Percentiles rank a stretch among this genome's conserved stretches.
Conservation (phyloP, 2,888 invertebrate species). For the Tachystola acroxantha region DNA sequence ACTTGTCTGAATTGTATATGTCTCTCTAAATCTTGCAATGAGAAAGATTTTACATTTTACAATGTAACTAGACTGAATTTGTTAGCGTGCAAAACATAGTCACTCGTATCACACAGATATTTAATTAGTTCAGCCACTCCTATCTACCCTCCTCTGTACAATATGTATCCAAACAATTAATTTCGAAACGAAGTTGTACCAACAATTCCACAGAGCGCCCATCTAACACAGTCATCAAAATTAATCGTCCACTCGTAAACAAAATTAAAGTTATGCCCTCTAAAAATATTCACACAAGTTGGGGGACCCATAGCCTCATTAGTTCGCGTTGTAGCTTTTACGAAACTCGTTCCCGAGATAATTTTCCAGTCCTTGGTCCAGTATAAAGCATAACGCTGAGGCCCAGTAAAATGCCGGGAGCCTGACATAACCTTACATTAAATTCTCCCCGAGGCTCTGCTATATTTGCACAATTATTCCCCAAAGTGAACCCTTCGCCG, state of each 20-base stretch:
- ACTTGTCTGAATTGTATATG: too few species aligned
- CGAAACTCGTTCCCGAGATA: constrained; percentile 69
- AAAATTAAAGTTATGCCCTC: constrained; percentile 65
- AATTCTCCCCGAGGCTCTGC: constrained; percentile 67
- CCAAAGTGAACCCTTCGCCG: constrained; percentile 67
- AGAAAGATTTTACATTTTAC: too few species aligned
- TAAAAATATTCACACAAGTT: constrained; percentile 66
- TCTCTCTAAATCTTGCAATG: too few species aligned
- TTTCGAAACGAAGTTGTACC: constrained; percentile 10
- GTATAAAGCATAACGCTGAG: constrained; percentile 56
- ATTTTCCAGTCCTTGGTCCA: constrained; percentile 69
- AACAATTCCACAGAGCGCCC: constrained; percentile 21
- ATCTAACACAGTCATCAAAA: constrained; percentile 50
- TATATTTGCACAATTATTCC: constrained; percentile 73
- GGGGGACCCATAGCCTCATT: constrained; percentile 67
- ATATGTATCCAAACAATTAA: constrained; percentile 3
- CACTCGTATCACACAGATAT: too few species aligned
- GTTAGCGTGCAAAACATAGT: too few species aligned
- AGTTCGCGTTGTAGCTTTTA: constrained; percentile 66
- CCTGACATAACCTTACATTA: constrained; percentile 67
- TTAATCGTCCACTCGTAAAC: constrained; percentile 52
- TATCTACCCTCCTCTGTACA: too few species aligned
- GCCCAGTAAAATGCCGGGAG: constrained; percentile 50
- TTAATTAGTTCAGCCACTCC: too few species aligned
- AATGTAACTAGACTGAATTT: too few species aligned